Evolutionary conservation across 1,140 invertebrate species (phyloP).

Genomic region (Aphelenchoides avenae): DNA sequence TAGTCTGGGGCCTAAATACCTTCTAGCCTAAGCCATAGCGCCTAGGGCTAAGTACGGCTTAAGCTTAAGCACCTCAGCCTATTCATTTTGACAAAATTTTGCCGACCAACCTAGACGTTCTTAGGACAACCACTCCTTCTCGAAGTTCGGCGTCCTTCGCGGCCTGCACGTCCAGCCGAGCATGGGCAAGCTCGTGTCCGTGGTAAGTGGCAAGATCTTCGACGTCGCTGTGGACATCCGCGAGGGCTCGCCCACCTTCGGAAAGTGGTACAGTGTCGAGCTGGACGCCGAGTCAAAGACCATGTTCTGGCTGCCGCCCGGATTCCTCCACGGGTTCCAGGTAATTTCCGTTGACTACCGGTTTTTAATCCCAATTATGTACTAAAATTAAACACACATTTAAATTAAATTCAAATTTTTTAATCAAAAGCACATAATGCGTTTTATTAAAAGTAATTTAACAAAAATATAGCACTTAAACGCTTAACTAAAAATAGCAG

Average conservation of each 20-base stretch:
- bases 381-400: too few relatives aligned
- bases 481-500: background rate
- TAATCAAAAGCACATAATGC: background rate
- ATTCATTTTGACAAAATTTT: too few relatives aligned
- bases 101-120: too few relatives aligned
- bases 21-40: too few relatives aligned
- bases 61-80: too few relatives aligned
- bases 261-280: slow-evolving; percentile 56
- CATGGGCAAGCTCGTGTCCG: slow-evolving; percentile 57
- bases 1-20: too few relatives aligned
- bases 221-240: slow-evolving; percentile 58
- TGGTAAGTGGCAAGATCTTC: slow-evolving; percentile 52
- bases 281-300: slow-evolving; percentile 52
- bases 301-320: slow-evolving; percentile 56
- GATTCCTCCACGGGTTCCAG: slow-evolving; percentile 58
- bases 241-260: slow-evolving; percentile 50
- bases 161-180: slow-evolving; percentile 56
- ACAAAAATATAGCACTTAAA: too few relatives aligned
- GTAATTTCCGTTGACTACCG: too few relatives aligned
- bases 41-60: too few relatives aligned
- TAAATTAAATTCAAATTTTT: background rate
- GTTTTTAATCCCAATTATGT: too few relatives aligned
- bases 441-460: background rate
- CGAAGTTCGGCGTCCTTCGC: slow-evolving; percentile 56
- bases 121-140: slow-evolving; percentile 59